Evolutionary conservation across 2,888 invertebrate genomes (phyloP), one percentile per base, ranked within the genome.

Genomic region (Agonopterix heracliana): DNA sequence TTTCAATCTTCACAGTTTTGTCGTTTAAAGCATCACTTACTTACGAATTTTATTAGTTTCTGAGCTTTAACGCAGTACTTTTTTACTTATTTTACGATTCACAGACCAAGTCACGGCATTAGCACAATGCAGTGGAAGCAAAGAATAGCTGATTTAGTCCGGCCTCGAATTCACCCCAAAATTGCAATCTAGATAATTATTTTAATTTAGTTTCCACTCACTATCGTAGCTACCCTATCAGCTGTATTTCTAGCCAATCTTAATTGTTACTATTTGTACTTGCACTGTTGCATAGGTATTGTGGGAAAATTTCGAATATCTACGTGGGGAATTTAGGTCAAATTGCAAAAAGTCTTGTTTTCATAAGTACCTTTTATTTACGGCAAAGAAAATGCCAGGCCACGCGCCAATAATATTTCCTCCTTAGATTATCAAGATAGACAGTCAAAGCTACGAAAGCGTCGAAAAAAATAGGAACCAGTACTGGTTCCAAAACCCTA

Each of bases 151-250:
- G 64, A 66, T 63, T 58, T 51, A 53, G 55, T 65, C 55, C 56
- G 61, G 68, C 71, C 68, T 62, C 67, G 59, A 60, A 49, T 54
- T 63, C 59, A 60, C 53, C 60, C 62, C 61, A 67, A 68, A 68
- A 73, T 68, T 77, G 76, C 78, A 78, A 80, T 81, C 69, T 70
- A 74, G 73, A 78, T 81, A 80, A 82, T 81, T 81, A 84, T 80
- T 81, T 80, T 78, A 81, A 82, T 81, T 82, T 74, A 62, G 66
- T 64, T 67, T 65, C 59, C 56, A 54, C 56, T 54, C 53, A 54
- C 53, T 61, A 67, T 68, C 63, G 66, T 54, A 41, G 46, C 46
- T 51, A 52, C 55, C 54, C 60, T 54, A 62, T 64, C 64, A 43
- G 44, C 41, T 48, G 46, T 50, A 42, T 46, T 44, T 35, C 34